Conservation (phyloP, 2,113 vertebrate genomes). For the Sturnira hondurensis region DNA sequence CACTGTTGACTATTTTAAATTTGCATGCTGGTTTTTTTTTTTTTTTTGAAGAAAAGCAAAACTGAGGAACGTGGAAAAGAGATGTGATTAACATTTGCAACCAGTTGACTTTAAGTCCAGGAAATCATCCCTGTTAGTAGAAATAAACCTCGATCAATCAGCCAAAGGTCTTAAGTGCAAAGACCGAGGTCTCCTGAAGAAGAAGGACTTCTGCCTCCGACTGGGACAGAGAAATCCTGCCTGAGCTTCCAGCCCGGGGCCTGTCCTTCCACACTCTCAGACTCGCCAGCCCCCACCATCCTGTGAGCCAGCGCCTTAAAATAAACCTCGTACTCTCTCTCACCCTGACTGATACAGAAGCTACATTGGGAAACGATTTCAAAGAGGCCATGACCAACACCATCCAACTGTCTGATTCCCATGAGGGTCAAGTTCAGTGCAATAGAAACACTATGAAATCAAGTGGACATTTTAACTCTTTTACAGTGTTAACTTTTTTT, state of each 20-base stretch:
- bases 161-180: not conserved
- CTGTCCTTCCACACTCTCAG: not conserved
- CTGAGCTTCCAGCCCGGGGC: not conserved
- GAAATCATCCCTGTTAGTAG: not conserved
- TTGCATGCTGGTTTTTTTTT: not conserved
- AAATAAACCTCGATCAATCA: not conserved
- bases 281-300: not conserved
- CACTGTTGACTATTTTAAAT: not conserved
- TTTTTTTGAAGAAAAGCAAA: constrained; percentile 41
- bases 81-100: not conserved
- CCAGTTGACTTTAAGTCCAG: not conserved
- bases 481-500: not conserved
- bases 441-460: not conserved
- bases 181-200: not conserved
- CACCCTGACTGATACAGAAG: not conserved
- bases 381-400: not conserved
- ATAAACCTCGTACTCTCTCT: not conserved
- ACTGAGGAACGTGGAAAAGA: not conserved
- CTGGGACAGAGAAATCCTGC: not conserved
- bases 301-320: not conserved
- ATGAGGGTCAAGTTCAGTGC: not conserved
- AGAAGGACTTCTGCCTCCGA: not conserved
- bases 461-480: not conserved
- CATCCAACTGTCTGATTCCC: not conserved
- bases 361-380: not conserved